Evolutionary conservation across 2,888 invertebrate genomes (phyloP).

Genomic region (Ophraella communa): DNA sequence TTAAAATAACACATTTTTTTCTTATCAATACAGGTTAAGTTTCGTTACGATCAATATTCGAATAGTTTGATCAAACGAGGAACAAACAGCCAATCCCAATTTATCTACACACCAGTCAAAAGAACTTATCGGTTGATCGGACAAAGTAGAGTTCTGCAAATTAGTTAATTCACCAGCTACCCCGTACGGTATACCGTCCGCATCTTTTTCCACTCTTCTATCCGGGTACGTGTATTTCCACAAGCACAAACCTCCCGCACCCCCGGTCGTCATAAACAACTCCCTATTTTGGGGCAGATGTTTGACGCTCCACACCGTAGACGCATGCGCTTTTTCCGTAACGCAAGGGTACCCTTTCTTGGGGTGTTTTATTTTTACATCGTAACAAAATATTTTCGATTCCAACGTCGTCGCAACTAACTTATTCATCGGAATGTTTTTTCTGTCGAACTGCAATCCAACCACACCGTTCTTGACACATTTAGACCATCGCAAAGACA

Average conservation of each 20-base stretch:
- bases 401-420: conserved; percentile 89
- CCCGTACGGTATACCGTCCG: conserved; percentile 75
- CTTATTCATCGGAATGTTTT: conserved; percentile 95
- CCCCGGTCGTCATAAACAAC: conserved; percentile 88
- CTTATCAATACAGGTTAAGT: conserved; percentile 70
- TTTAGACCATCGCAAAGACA: conserved; percentile 88
- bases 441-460: conserved; percentile 87
- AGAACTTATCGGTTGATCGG: conserved; percentile 86
- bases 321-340: conserved; percentile 62
- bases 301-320: conserved; percentile 87
- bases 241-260: conserved; percentile 86
- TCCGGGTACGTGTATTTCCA: conserved; percentile 95
- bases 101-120: conserved; percentile 95
- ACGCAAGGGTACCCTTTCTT: conserved; percentile 83
- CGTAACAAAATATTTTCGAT: conserved; percentile 88
- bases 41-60: conserved; percentile 88
- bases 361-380: conserved; percentile 86
- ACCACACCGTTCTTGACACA: conserved; percentile 93
- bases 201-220: conserved; percentile 72
- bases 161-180: conserved; percentile 77
- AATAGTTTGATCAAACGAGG: conserved; percentile 90
- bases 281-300: conserved; percentile 96
- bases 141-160: conserved; percentile 81
- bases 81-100: conserved; percentile 84
- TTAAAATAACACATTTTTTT: not conserved